Percentiles rank a stretch among this genome's conserved stretches.
phyloP scores from a whole-genome alignment of 2,797 vertebrate genomes.

The Carduelis carduelis region DNA sequence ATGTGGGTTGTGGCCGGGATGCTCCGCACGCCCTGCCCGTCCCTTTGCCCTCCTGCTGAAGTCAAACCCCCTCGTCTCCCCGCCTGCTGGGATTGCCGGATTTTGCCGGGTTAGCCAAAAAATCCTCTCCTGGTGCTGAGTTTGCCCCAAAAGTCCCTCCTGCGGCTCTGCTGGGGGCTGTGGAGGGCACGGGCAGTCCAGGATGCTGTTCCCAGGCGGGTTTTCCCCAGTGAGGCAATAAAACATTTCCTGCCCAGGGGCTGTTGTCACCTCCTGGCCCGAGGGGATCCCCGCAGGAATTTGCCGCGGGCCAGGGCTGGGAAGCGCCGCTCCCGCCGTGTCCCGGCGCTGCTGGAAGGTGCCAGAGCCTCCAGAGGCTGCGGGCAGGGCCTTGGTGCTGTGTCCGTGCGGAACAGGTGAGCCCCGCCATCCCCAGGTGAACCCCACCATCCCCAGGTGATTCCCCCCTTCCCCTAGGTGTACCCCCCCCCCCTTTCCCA shows the following conservation, averaged over 20 bases:
- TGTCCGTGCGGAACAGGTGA: too few species aligned
- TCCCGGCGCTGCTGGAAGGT: neutral
- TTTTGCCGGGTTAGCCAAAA: too few species aligned
- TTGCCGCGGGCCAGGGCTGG: neutral
- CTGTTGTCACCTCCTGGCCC: fast-evolving
- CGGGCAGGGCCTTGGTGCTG: neutral
- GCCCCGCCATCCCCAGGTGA: too few species aligned
- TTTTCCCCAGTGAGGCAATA: neutral
- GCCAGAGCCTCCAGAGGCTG: too few species aligned
- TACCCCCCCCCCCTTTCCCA: too few species aligned
- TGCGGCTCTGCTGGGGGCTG: too few species aligned
- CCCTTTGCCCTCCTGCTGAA: neutral
- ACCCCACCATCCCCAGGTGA: too few species aligned
- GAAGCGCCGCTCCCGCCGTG: neutral
- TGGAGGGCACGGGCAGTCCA: neutral
- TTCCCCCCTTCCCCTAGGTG: too few species aligned
- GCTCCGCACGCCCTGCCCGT: neutral
- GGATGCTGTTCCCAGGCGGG: neutral
- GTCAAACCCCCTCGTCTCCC: neutral
- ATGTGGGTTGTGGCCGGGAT: neutral
- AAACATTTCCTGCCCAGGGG: neutral
- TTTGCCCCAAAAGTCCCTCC: too few species aligned
- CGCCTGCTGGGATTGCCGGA: too few species aligned
- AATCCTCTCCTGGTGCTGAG: too few species aligned
- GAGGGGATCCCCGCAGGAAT: neutral